phyloP scores from a whole-genome alignment of 2,888 invertebrate genomes.

The Muschampia plurimacula region DNA sequence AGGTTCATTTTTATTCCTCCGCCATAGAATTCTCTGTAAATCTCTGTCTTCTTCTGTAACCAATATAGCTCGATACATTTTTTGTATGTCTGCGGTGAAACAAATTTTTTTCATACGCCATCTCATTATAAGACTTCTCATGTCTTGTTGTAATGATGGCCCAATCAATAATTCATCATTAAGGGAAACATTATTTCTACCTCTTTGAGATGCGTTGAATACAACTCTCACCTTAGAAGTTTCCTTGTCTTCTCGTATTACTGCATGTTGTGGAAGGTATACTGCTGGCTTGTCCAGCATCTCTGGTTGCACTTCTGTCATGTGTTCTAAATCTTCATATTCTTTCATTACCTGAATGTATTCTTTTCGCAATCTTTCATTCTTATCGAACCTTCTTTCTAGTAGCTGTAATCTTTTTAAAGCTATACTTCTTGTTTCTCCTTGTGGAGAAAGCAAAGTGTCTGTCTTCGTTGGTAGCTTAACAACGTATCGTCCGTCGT shows the following conservation, averaged over 20 bases:
- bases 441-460: constrained; percentile 37
- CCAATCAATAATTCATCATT: constrained; percentile 46
- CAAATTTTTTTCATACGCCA: constrained; percentile 13
- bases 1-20: constrained; percentile 13
- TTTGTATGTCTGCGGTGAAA: constrained; percentile 17
- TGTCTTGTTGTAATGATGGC: constrained; percentile 45
- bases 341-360: constrained; percentile 14
- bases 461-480: constrained; percentile 43
- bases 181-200: constrained; percentile 35
- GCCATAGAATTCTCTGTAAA: constrained; percentile 20
- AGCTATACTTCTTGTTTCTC: constrained; percentile 46
- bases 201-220: constrained; percentile 8
- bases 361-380: constrained; percentile 7
- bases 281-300: constrained; percentile 16
- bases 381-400: constrained; percentile 39
- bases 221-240: constrained; percentile 2
- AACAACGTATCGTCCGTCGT: constrained; percentile 22
- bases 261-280: constrained; percentile 20
- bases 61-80: constrained; percentile 28
- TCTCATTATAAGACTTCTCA: constrained; percentile 17
- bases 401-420: constrained; percentile 43
- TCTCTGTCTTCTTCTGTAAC: constrained; percentile 18
- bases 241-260: constrained; percentile 11
- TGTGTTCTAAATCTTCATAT: constrained; percentile 8
- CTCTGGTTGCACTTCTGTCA: constrained; percentile 20